Base-by-base conservation (phyloP, 2,888 invertebrate species). In the Hedychridium roseum region DNA sequence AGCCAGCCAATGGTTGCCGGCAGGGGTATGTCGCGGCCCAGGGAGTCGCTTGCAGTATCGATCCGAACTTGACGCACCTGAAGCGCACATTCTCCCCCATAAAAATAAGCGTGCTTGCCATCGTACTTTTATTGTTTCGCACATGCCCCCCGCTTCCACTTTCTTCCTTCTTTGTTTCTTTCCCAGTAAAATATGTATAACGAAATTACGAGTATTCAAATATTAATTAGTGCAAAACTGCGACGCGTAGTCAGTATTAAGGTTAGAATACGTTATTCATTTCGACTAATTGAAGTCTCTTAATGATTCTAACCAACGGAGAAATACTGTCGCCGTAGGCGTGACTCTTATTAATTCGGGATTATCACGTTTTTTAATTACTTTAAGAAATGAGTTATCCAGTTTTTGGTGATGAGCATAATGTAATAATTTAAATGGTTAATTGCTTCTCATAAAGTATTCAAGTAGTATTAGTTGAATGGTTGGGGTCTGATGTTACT, bases 41-140 rank as follows among this genome's bases (percentile, higher is more conserved):
- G 57, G 51, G 54, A 64, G 60, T 54, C 49, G 58, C 54, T 64
- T 68, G 65, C 67, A 68, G 56, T 70, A 70, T 70, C 68, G 70
- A 69, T 68, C 66, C 54, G 17, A 23, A 56, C 57, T 52, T 59
- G 41, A 68, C 67, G 65, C 66, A 66, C 65, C 64, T 61, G 55
- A 55, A 60, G 46, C 50, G 43, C 50, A 47, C 45, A 50, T 56
- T 56, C 11, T 11, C 52, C 50, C 37, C 23, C 35, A 17, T 21
- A 35, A 15, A 17, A 36, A 34, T 44, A 54, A 53, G 41, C 40
- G 41, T 21, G 12, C 36, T 42, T n/a, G 14, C 27, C 12, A 9
- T 15, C 37, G 35, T n/a, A n/a, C n/a, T n/a, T n/a, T n/a, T n/a
- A n/a, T n/a, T n/a, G n/a, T n/a, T n/a, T n/a, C n/a, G n/a, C n/a